Percentiles rank a stretch among this genome's conserved stretches.
Conservation (phyloP, 2,113 vertebrate species). For the Mobula hypostoma region DNA sequence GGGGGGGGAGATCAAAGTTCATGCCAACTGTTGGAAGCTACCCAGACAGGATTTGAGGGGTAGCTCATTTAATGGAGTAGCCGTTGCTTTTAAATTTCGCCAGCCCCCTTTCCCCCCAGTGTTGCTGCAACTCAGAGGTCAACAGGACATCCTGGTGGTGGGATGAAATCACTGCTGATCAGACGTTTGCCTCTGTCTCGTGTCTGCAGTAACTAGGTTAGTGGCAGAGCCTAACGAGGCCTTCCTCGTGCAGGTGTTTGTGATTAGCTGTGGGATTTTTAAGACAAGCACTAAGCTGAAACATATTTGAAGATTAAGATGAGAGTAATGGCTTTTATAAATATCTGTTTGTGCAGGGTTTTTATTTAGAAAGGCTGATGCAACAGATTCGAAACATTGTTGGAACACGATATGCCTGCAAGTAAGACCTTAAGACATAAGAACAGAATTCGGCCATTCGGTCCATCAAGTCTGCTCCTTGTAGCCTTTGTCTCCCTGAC, state of each 20-base stretch:
- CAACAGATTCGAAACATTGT: neutral
- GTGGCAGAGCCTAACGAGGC: neutral
- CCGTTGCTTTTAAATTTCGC: too few relatives aligned
- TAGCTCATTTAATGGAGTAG: too few relatives aligned
- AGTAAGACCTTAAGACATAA: neutral
- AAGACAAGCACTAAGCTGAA: neutral
- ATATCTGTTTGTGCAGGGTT: neutral
- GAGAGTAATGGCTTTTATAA: neutral
- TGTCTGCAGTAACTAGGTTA: neutral
- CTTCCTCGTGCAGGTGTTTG: neutral
- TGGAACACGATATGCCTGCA: neutral
- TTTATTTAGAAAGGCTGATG: neutral
- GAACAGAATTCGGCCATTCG: too few relatives aligned
- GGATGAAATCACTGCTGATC: neutral
- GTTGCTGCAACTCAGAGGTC: neutral
- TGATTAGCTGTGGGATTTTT: neutral
- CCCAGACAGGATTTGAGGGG: too few relatives aligned
- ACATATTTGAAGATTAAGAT: neutral
- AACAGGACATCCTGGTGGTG: neutral
- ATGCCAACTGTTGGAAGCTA: too few relatives aligned
- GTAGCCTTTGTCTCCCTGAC: too few relatives aligned
- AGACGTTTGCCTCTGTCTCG: too few relatives aligned
- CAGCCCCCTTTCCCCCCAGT: neutral
- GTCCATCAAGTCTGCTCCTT: too few relatives aligned
- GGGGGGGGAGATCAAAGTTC: too few relatives aligned